Base-by-base conservation (phyloP, 2,888 invertebrate genomes). In the Conistra vaccinii region DNA sequence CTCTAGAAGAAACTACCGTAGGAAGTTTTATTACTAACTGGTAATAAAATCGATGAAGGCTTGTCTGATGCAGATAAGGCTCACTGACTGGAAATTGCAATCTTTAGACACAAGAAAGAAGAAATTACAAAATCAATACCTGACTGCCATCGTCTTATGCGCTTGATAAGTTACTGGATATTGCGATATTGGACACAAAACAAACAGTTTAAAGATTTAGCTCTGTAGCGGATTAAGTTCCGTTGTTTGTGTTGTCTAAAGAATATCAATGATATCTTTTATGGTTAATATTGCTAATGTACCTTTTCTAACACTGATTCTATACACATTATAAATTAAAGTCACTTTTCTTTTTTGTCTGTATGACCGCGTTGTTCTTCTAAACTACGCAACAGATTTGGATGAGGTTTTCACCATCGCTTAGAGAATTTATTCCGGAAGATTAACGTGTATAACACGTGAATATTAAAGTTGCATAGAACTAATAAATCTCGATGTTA, bases 31-130 rank as follows among this genome's bases (percentile, higher is more conserved):
- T 45, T 45, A 65, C 75, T 60, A 61, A 76, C 32, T 62, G 45
- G 48, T n/a, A 66, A 84, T 76, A 70, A 77, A 76, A 83, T 73
- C 70, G 23, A 74, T 76, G 39, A 63, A 63, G 14, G 69, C 57
- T 69, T 75, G 26, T 73, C 51, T 69, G 60, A 58, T 80, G 71
- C 67, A 71, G 78, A 80, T 83, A 45, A 73, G 48, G 66, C 29
- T 66, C 71, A 76, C 32, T 61, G 73, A 70, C 63, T 80, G 70
- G 76, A 80, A 85, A 85, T 78, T 76, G 78, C 71, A 83, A 87
- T 85, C 60, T 86, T 55, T 55, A 75, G 80, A 72, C 45, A 48
- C 39, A 65, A n/a, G 23, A 69, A 75, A 70, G 68, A 76, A 81
- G 78, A 42, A 78, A 80, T 71, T 73, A 32, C 42, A 67, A 73